A percentile compares a stretch with the other conserved stretches of the same genome.
Conservation (phyloP, 2,113 vertebrate species). For the Gymnocephalus cernua region DNA sequence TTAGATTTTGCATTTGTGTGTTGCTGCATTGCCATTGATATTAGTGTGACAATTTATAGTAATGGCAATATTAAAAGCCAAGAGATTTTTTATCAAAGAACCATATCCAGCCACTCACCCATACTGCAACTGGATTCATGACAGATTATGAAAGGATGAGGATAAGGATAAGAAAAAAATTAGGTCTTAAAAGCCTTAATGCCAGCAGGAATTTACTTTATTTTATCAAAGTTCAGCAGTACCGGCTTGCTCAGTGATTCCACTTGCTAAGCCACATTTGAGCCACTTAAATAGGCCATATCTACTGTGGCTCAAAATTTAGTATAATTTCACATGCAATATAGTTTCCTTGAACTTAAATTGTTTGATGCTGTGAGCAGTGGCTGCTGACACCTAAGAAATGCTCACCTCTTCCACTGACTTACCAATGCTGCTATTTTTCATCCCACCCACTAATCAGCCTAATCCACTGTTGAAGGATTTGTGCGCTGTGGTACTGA, state of each 20-base stretch:
- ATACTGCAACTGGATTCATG: constrained; percentile 18
- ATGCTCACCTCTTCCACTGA: constrained; percentile 41
- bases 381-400: constrained; percentile 39
- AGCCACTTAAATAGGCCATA: constrained; percentile 29
- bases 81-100: not conserved
- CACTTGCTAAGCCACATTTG: constrained; percentile 37
- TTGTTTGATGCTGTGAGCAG: constrained; percentile 10
- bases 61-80: too few relatives aligned
- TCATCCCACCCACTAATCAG: constrained; percentile 74
- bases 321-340: constrained; percentile 6
- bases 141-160: constrained; percentile 34
- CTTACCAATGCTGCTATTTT: constrained; percentile 58
- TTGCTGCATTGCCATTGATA: not conserved
- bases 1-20: not conserved
- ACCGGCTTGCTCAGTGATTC: constrained; percentile 7
- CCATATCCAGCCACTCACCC: not conserved
- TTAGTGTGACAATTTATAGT: too few relatives aligned
- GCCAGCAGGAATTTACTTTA: constrained; percentile 27
- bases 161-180: constrained; percentile 3
- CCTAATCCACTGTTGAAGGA: constrained; percentile 76
- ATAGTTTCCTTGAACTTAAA: constrained; percentile 9
- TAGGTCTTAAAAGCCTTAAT: constrained; percentile 10
- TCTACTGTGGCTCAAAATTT: not conserved
- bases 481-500: constrained; percentile 64
- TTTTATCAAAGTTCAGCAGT: constrained; percentile 39